A percentile compares a stretch with the other conserved stretches of the same genome.
Conservation (phyloP, 2,797 vertebrate genomes). For the Eidolon dupreanum region DNA sequence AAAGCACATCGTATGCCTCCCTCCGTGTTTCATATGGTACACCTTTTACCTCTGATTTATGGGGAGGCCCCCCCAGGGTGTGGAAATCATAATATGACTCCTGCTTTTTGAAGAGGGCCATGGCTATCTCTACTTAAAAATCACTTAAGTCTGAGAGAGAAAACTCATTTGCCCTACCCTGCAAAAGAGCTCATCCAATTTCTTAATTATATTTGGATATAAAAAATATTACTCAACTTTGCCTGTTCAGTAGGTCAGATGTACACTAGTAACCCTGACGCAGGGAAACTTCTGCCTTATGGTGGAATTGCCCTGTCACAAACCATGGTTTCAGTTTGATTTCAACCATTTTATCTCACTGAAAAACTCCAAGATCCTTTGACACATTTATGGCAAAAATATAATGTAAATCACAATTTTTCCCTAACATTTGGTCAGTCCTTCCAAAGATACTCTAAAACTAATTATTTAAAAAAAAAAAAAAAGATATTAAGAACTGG, state of each 20-base stretch:
- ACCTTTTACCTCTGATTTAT: slow-evolving; percentile 40
- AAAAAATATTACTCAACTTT: slow-evolving; percentile 44
- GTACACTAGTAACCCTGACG: slow-evolving; percentile 26
- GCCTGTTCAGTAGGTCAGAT: slow-evolving; percentile 44
- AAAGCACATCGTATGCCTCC: slow-evolving; percentile 50
- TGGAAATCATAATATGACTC: not conserved
- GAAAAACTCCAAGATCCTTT: not conserved
- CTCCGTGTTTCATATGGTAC: slow-evolving; percentile 2
- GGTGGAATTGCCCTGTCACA: not conserved
- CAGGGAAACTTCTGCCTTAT: not conserved
- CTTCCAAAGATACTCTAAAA: slow-evolving; percentile 32
- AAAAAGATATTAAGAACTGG: not conserved
- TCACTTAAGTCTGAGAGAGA: not conserved
- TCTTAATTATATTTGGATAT: slow-evolving; percentile 58
- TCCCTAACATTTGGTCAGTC: not conserved
- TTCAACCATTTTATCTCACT: not conserved
- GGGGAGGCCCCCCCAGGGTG: not conserved
- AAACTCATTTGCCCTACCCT: not conserved
- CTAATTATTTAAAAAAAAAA: not conserved
- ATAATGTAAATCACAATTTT: not conserved
- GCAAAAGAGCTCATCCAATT: not conserved
- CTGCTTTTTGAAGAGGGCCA: not conserved
- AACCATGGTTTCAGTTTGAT: not conserved
- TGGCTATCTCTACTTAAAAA: slow-evolving; percentile 4
- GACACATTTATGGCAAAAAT: not conserved